These are phyloP conservation scores for Xenentodon cancila DNA, from an alignment of 2,797 vertebrate genomes.

Conservation along the genomic window DNA sequence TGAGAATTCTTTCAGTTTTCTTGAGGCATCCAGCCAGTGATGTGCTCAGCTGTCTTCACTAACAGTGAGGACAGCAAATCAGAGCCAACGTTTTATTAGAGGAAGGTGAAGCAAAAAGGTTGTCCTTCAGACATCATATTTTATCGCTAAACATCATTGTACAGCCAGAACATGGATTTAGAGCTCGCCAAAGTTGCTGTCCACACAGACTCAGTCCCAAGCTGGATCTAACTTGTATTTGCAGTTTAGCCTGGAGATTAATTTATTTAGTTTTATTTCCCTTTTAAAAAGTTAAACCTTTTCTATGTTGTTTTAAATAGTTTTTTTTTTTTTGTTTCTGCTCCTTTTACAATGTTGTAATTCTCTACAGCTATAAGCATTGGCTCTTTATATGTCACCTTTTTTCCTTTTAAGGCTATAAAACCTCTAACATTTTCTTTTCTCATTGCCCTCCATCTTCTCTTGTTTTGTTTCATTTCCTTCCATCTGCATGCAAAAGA, in stretches of 20 bases:
- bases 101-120: background rate
- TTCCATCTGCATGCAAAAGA: constrained; percentile 81
- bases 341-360: constrained; percentile 7
- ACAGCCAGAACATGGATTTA: background rate
- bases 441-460: constrained; percentile 60
- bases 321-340: background rate
- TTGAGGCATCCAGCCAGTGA: too few species aligned
- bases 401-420: constrained; percentile 29
- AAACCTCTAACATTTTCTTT: constrained; percentile 18
- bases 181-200: too few species aligned
- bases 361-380: background rate
- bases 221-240: too few species aligned
- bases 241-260: too few species aligned
- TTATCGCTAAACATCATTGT: background rate
- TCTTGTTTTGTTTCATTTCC: constrained; percentile 63
- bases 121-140: background rate
- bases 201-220: too few species aligned
- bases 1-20: too few species aligned
- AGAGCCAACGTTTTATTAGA: background rate
- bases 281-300: constrained; percentile 2
- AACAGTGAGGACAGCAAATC: background rate
- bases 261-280: constrained; percentile 6
- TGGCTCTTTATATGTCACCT: constrained; percentile 5
- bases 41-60: too few species aligned
- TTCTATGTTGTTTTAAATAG: constrained; percentile 7